Evolutionary conservation across 2,797 vertebrate genomes (phyloP).

Genomic region (Saxicola maurus): DNA sequence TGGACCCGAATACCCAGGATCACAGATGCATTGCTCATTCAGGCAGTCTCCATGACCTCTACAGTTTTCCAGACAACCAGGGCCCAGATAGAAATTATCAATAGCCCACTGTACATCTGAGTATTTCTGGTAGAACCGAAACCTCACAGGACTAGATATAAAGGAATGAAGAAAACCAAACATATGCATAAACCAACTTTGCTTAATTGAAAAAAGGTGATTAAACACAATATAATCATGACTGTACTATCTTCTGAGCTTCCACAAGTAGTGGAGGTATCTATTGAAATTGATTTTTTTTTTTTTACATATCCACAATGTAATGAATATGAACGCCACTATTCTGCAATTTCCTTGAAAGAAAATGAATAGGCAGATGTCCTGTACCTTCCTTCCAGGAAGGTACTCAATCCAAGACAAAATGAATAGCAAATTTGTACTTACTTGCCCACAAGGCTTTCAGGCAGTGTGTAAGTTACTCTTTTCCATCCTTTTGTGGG

Average conservation of each 20-base stretch:
- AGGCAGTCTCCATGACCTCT: slow-evolving; percentile 94
- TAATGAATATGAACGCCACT: fast-evolving
- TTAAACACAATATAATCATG: background rate
- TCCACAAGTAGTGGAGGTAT: background rate
- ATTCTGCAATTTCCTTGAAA: background rate
- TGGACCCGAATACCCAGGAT: slow-evolving; percentile 89
- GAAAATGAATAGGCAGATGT: background rate
- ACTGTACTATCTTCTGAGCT: background rate
- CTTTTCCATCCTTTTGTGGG: slow-evolving; percentile 91
- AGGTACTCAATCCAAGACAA: background rate
- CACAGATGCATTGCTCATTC: slow-evolving; percentile 91
- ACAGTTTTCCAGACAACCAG: slow-evolving; percentile 87
- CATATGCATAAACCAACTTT: background rate
- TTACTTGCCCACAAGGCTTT: slow-evolving; percentile 90
- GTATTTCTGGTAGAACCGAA: slow-evolving; percentile 95
- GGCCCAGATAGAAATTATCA: slow-evolving; percentile 96
- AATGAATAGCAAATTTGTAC: slow-evolving; percentile 50
- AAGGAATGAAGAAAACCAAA: slow-evolving; percentile 31
- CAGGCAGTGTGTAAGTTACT: slow-evolving; percentile 86
- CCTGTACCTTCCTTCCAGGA: background rate
- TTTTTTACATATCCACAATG: background rate
- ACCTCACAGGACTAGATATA: slow-evolving; percentile 83
- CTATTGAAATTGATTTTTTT: background rate
- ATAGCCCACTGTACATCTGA: slow-evolving; percentile 94
- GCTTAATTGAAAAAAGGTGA: background rate